Evolutionary conservation across 2,113 vertebrate genomes (phyloP).

Genomic region (Thunnus thynnus): DNA sequence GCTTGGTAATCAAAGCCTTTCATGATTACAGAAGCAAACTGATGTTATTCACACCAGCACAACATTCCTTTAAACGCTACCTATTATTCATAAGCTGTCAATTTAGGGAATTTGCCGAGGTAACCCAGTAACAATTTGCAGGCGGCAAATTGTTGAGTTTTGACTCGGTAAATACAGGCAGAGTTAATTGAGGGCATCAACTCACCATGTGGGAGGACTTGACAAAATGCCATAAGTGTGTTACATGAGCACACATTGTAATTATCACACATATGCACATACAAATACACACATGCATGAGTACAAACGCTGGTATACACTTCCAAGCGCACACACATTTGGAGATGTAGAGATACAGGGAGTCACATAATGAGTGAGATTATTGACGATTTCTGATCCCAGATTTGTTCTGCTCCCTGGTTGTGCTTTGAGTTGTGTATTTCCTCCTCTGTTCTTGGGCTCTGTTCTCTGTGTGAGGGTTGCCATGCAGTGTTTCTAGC

Average conservation of each 20-base stretch:
- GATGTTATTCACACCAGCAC: slow-evolving; percentile 75
- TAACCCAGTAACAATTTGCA: slow-evolving; percentile 77
- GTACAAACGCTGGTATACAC: slow-evolving; percentile 14
- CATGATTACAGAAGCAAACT: slow-evolving; percentile 73
- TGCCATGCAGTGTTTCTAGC: slow-evolving; percentile 34
- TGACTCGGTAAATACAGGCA: slow-evolving; percentile 77
- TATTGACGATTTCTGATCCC: slow-evolving; percentile 60
- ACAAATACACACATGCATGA: slow-evolving; percentile 44
- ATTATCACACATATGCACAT: slow-evolving; percentile 69
- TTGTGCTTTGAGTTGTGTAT: slow-evolving; percentile 33
- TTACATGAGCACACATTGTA: slow-evolving; percentile 73
- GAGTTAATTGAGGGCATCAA: slow-evolving; percentile 81
- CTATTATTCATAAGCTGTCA: slow-evolving; percentile 85
- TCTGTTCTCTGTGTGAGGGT: slow-evolving; percentile 36
- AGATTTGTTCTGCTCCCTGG: slow-evolving; percentile 59
- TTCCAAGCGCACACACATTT: slow-evolving; percentile 30
- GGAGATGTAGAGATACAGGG: slow-evolving; percentile 44
- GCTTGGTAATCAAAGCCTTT: slow-evolving; percentile 77
- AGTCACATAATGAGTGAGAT: slow-evolving; percentile 60
- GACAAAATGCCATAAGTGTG: slow-evolving; percentile 77
- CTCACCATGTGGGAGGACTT: slow-evolving; percentile 73
- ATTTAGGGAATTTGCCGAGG: slow-evolving; percentile 79
- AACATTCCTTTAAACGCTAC: slow-evolving; percentile 75
- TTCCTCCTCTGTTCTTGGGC: slow-evolving; percentile 33
- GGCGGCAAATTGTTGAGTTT: slow-evolving; percentile 72